phyloP scores from a whole-genome alignment of 2,888 invertebrate species.

The Drosophila nigritarsus region DNA sequence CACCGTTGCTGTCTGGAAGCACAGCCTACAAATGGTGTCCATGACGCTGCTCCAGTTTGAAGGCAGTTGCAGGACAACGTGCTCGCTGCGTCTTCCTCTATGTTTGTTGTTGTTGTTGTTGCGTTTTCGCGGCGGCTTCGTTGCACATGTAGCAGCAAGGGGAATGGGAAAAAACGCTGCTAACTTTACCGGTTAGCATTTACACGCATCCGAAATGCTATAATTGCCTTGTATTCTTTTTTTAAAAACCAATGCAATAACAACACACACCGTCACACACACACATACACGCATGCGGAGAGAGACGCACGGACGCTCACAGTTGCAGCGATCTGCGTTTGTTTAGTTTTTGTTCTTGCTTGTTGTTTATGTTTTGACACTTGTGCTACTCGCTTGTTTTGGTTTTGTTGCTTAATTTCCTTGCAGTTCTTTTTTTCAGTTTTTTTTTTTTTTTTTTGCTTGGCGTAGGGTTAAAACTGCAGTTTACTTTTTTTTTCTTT shows the following conservation, averaged over 20 bases:
- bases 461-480: conserved; percentile 69
- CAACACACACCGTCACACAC: conserved; percentile 45
- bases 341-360: conserved; percentile 58
- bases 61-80: conserved; percentile 69
- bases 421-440: conserved; percentile 41
- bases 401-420: conserved; percentile 74
- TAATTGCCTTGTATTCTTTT: conserved; percentile 57
- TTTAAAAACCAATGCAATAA: conserved; percentile 56
- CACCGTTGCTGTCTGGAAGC: conserved; percentile 85
- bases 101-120: conserved; percentile 25
- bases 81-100: conserved; percentile 47
- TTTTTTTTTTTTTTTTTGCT: conserved; percentile 43
- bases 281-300: conserved; percentile 12
- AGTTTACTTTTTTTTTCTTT: conserved; percentile 58
- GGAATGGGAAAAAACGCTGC: conserved; percentile 27
- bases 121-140: conserved; percentile 13
- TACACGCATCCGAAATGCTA: conserved; percentile 50
- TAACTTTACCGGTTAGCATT: conserved; percentile 70
- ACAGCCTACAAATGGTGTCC: conserved; percentile 85
- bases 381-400: conserved; percentile 65
- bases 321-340: conserved; percentile 50
- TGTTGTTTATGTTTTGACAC: conserved; percentile 78
- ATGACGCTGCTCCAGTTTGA: conserved; percentile 75
- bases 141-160: conserved; percentile 36
- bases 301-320: conserved; percentile 35